These are phyloP conservation scores for Tanytarsus gracilentus DNA, from an alignment of 2,888 invertebrate genomes.

Conservation along the genomic window DNA sequence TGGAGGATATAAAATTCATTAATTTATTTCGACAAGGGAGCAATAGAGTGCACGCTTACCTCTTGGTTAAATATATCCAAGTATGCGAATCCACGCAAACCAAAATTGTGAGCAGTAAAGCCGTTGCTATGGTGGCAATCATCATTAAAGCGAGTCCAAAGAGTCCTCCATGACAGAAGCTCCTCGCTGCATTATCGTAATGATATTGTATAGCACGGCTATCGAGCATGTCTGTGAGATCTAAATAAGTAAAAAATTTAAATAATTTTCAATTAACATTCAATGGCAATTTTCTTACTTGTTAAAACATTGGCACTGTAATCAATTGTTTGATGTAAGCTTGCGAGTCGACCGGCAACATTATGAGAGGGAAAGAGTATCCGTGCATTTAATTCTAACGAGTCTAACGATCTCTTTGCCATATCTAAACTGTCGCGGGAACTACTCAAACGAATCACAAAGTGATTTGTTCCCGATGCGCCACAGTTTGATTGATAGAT, in stretches of 20 bases:
- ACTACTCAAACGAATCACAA: slow-evolving; percentile 42
- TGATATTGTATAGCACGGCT: slow-evolving; percentile 74
- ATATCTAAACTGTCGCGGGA: slow-evolving; percentile 42
- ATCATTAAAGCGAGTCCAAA: slow-evolving; percentile 78
- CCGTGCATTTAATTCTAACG: slow-evolving; percentile 32
- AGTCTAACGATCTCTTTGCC: slow-evolving; percentile 40
- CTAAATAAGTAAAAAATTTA: too few species aligned
- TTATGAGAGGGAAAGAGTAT: background rate
- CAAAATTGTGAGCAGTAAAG: slow-evolving; percentile 80
- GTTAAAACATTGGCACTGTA: slow-evolving; percentile 1
- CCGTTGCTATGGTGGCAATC: slow-evolving; percentile 76
- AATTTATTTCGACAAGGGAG: background rate
- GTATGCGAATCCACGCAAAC: slow-evolving; percentile 93
- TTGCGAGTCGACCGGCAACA: background rate
- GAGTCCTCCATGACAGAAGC: slow-evolving; percentile 74
- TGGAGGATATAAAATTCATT: slow-evolving; percentile 7
- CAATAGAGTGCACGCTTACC: slow-evolving; percentile 47
- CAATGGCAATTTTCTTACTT: slow-evolving; percentile 10
- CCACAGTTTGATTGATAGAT: slow-evolving; percentile 43
- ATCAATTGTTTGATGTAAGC: slow-evolving; percentile 8
- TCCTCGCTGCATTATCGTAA: slow-evolving; percentile 68
- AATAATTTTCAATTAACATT: too few species aligned
- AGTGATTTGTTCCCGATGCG: slow-evolving; percentile 40
- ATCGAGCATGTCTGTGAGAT: slow-evolving; percentile 58
- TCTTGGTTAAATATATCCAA: slow-evolving; percentile 90